Percentiles rank a stretch among this genome's conserved stretches.
Evolutionary conservation across 1,140 invertebrate genomes (phyloP).

Genomic region (Euglossa dilemma): DNA sequence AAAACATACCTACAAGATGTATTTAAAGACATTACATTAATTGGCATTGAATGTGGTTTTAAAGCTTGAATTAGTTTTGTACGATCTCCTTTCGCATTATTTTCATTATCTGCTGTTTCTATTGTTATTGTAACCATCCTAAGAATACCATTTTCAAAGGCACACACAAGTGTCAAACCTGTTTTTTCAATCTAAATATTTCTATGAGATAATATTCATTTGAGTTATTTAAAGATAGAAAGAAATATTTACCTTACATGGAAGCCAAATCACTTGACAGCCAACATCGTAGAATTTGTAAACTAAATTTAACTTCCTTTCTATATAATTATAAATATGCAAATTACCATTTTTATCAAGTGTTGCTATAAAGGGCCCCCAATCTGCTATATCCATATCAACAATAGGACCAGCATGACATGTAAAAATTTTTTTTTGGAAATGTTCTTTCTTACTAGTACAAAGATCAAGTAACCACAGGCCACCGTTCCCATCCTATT

Average conservation of each 20-base stretch:
- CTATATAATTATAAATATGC: constrained; percentile 87
- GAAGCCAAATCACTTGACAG: constrained; percentile 88
- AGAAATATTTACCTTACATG: constrained; percentile 84
- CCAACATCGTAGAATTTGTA: constrained; percentile 85
- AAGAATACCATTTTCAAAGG: constrained; percentile 89
- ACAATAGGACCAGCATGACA: constrained; percentile 90
- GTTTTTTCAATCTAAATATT: constrained; percentile 66
- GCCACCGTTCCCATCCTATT: constrained; percentile 90
- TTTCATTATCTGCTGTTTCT: constrained; percentile 54
- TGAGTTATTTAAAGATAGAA: not conserved
- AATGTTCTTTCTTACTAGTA: constrained; percentile 83
- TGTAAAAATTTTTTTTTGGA: constrained; percentile 86
- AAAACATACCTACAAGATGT: constrained; percentile 72
- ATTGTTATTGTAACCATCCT: constrained; percentile 80
- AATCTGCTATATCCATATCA: constrained; percentile 86
- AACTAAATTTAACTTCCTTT: constrained; percentile 83
- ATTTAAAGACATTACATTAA: constrained; percentile 86
- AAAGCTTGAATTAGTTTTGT: constrained; percentile 82
- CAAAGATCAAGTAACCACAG: constrained; percentile 91
- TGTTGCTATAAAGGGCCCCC: constrained; percentile 87
- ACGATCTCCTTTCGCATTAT: constrained; percentile 50
- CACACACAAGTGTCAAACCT: constrained; percentile 86
- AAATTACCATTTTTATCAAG: constrained; percentile 87
- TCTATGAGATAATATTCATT: not conserved
- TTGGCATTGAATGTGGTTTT: constrained; percentile 86